A percentile compares a stretch with the other conserved stretches of the same genome.
phyloP scores from a whole-genome alignment of 2,113 vertebrate genomes.

The Carlito syrichta region DNA sequence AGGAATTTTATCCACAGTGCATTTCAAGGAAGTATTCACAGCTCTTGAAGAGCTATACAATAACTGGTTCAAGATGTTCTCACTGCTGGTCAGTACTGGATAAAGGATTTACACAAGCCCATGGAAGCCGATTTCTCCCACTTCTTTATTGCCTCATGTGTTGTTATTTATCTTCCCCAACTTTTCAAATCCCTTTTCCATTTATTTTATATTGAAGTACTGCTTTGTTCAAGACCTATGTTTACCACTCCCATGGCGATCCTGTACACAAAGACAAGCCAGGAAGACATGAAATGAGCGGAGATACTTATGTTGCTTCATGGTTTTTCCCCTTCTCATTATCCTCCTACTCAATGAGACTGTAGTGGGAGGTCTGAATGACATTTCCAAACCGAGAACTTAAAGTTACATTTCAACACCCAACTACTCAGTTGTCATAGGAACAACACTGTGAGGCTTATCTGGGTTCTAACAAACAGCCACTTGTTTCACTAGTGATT shows the following conservation, averaged over 20 bases:
- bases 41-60: neutral
- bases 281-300: constrained; percentile 37
- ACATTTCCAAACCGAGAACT: constrained; percentile 64
- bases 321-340: constrained; percentile 51
- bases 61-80: constrained; percentile 59
- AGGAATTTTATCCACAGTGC: neutral
- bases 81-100: constrained; percentile 5
- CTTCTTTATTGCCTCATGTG: constrained; percentile 34
- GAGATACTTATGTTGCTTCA: constrained; percentile 36
- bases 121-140: neutral
- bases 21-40: constrained; percentile 4
- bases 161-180: constrained; percentile 39
- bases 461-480: constrained; percentile 58
- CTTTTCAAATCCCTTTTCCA: constrained; percentile 29
- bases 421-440: constrained; percentile 65
- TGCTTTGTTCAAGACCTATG: constrained; percentile 13
- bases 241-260: constrained; percentile 24
- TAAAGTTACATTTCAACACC: constrained; percentile 68
- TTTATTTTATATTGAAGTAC: constrained; percentile 30
- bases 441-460: constrained; percentile 61
- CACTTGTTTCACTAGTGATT: constrained; percentile 33
- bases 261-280: constrained; percentile 12
- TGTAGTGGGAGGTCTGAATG: constrained; percentile 67
- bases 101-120: constrained; percentile 32
- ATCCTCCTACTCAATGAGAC: constrained; percentile 59